Conservation (phyloP, 2,113 vertebrate species). For the Hemichromis elongatus region DNA sequence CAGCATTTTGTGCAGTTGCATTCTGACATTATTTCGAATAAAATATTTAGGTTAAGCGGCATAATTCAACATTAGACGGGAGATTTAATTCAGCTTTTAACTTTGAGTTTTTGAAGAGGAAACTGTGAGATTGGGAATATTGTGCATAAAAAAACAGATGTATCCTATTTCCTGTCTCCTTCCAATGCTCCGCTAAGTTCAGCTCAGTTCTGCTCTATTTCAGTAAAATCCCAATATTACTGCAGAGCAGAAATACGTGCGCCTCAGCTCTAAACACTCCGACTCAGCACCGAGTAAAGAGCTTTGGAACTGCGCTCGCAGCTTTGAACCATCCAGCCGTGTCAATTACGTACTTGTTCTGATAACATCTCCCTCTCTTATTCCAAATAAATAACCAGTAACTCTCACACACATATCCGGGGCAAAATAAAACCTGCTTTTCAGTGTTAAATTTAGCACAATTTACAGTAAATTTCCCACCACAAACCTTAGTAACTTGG, state of each 20-base stretch:
- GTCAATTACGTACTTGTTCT: not conserved
- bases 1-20: not conserved
- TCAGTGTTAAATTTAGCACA: not conserved
- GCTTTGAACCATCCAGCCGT: not conserved
- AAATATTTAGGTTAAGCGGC: not conserved
- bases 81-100: not conserved
- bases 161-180: not conserved
- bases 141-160: not conserved
- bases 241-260: not conserved
- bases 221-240: not conserved
- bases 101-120: not conserved
- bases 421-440: not conserved
- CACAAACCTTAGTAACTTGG: not conserved
- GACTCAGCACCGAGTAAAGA: not conserved
- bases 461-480: not conserved
- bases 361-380: not conserved
- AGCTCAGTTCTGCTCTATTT: not conserved
- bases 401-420: not conserved
- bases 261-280: not conserved
- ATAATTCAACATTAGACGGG: not conserved
- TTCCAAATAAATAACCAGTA: not conserved
- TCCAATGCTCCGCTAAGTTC: not conserved
- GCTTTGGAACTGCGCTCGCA: rapidly evolving
- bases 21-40: not conserved
- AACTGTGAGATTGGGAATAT: not conserved